Evolutionary conservation across 2,888 invertebrate genomes (phyloP).

Genomic region (Cephus pygmeus): DNA sequence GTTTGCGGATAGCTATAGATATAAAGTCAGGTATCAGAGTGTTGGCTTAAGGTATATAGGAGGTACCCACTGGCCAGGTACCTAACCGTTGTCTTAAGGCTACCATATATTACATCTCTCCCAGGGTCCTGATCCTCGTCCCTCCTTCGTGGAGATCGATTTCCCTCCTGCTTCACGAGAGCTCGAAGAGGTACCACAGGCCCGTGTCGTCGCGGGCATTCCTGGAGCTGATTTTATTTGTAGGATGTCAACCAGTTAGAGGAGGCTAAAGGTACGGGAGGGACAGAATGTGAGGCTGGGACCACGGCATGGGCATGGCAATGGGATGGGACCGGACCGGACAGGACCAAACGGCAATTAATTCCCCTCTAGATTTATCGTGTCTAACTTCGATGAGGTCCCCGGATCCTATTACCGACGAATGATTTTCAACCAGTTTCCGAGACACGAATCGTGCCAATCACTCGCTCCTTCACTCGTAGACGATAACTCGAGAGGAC

Average conservation of each 20-base stretch:
- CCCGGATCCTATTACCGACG: conserved; percentile 37
- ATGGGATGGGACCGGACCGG: conserved; percentile 47
- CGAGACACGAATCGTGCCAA: conserved; percentile 20
- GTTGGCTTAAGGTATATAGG: conserved; percentile 11
- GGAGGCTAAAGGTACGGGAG: conserved; percentile 31
- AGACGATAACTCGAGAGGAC: neutral
- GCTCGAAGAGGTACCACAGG: conserved; percentile 54
- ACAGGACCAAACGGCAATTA: conserved; percentile 62
- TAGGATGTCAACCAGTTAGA: conserved; percentile 61
- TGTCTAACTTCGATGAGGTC: conserved; percentile 52
- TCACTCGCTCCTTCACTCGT: conserved; percentile 7
- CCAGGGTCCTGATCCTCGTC: conserved; percentile 31
- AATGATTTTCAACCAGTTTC: conserved; percentile 28
- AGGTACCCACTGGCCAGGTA: conserved; percentile 37
- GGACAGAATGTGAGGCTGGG: conserved; percentile 40
- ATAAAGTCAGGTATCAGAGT: conserved; percentile 13
- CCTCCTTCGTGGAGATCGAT: conserved; percentile 30
- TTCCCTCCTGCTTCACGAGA: conserved; percentile 31
- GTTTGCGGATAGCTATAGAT: neutral
- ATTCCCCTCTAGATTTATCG: conserved; percentile 62
- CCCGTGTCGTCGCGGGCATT: conserved; percentile 62
- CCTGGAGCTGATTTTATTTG: conserved; percentile 64
- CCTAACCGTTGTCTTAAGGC: conserved; percentile 58
- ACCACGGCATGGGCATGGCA: conserved; percentile 40
- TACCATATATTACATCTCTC: conserved; percentile 58